These are phyloP conservation scores for Cerastoderma edule DNA, from an alignment of 2,888 invertebrate species.

Conservation along the genomic window DNA sequence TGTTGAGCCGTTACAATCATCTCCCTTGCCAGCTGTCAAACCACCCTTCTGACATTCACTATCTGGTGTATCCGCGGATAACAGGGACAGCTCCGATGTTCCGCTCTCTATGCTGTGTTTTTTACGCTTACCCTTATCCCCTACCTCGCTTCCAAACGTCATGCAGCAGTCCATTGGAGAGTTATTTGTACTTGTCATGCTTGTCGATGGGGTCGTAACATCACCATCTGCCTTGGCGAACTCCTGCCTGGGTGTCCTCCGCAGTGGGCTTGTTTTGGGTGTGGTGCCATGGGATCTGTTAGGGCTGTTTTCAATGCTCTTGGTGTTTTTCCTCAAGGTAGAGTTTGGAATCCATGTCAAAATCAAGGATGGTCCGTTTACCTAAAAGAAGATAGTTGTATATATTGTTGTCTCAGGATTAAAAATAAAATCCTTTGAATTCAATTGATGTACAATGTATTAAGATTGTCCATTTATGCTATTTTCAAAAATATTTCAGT, in stretches of 20 bases:
- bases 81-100: not conserved
- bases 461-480: too few species aligned
- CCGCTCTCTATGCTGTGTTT: slow-evolving; percentile 12
- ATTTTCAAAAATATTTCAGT: too few species aligned
- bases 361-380: slow-evolving; percentile 89
- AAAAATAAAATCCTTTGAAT: too few species aligned
- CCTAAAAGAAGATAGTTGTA: slow-evolving; percentile 71
- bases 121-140: not conserved
- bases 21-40: slow-evolving; percentile 31
- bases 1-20: slow-evolving; percentile 70
- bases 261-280: slow-evolving; percentile 76
- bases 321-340: slow-evolving; percentile 92
- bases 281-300: slow-evolving; percentile 69
- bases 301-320: slow-evolving; percentile 83
- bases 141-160: slow-evolving; percentile 5
- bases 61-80: slow-evolving; percentile 6
- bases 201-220: slow-evolving; percentile 68
- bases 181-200: slow-evolving; percentile 55
- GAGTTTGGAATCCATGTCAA: slow-evolving; percentile 98
- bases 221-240: slow-evolving; percentile 71
- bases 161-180: slow-evolving; percentile 65
- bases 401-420: too few species aligned
- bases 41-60: not conserved
- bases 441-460: too few species aligned
- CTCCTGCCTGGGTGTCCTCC: slow-evolving; percentile 76